Evolutionary conservation across 2,797 vertebrate genomes (phyloP), one percentile per base, ranked within the genome.

Genomic region (Falco columbarius): DNA sequence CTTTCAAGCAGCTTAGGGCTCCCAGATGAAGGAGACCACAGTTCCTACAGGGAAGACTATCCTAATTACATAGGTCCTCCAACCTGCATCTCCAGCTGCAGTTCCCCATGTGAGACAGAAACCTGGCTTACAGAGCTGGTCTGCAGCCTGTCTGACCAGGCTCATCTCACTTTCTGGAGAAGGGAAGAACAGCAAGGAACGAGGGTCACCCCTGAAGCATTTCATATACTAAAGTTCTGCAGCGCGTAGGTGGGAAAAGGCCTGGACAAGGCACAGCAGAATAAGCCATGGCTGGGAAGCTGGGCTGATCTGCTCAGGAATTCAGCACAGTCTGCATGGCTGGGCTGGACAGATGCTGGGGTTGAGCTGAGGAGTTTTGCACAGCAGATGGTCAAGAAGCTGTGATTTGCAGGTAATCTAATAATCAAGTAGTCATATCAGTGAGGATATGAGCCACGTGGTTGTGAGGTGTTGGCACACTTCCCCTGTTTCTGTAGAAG

Each of bases 361-460:
- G 24, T 42, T 58, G 62, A 51, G 59, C 72, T 52, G 65, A 63
- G 70, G 44, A 89, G 74, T 34, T 92, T 79, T 23, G 8, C 14
- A 27, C 7, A 71, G 81, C 86, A 81, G 76, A 93, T 94, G 91
- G 86, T 73, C 88, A 87, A 86, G 94, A 89, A 89, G 73, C 92
- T 49, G 42, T 18, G 40, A 66, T 66, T 74, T 55, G 7, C 85
- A 89, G 85, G 83, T 84, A 67, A 84, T 84, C 76, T 65, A 93
- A 93, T 95, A 70, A 96, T 81, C 80, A 91, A 79, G 82, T 65
- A 58, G 72, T 85, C 52, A 10, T 27, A 94, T 44, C 74, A 54
- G 77, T 26, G 71, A 85, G 56, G 54, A 71, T 89, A 38, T 13
- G 67, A 96, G 68, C 92, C 73, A 63, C 24, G 0, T 81, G 83